A percentile compares a stretch with the other conserved stretches of the same genome.
phyloP scores from a whole-genome alignment of 2,888 invertebrate genomes.

The Eustalomyia histrio region DNA sequence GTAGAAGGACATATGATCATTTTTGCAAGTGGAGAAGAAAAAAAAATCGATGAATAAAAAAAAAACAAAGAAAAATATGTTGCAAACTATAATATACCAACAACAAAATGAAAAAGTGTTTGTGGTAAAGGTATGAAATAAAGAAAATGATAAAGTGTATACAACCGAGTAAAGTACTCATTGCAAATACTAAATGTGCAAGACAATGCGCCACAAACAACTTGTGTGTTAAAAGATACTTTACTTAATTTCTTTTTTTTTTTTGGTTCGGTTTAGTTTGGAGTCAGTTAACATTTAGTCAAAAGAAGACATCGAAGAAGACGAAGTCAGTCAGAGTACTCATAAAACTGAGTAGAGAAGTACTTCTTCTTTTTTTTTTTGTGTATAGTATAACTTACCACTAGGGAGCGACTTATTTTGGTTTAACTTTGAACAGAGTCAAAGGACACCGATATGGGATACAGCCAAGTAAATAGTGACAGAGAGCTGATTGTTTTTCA shows the following conservation, averaged over 20 bases:
- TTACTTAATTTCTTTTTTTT: constrained; percentile 48
- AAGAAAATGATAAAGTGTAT: constrained; percentile 52
- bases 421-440: not conserved
- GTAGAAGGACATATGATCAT: constrained; percentile 77
- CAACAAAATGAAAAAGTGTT: constrained; percentile 33
- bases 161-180: constrained; percentile 49
- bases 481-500: too few relatives aligned
- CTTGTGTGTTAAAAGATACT: constrained; percentile 56
- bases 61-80: constrained; percentile 42
- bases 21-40: constrained; percentile 59
- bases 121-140: constrained; percentile 46
- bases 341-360: not conserved
- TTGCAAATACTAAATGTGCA: constrained; percentile 56
- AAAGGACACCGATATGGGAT: too few relatives aligned
- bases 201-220: constrained; percentile 51
- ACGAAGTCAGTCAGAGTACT: constrained; percentile 31
- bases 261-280: constrained; percentile 25
- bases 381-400: not conserved
- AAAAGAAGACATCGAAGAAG: constrained; percentile 43
- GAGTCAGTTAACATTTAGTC: constrained; percentile 36
- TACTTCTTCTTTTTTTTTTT: not conserved
- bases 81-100: constrained; percentile 46
- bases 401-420: not conserved
- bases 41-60: constrained; percentile 14
- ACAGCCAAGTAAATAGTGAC: too few relatives aligned